Evolutionary conservation across 2,113 vertebrate species (phyloP), one percentile per base, ranked within the genome.

Genomic region (Equus quagga): DNA sequence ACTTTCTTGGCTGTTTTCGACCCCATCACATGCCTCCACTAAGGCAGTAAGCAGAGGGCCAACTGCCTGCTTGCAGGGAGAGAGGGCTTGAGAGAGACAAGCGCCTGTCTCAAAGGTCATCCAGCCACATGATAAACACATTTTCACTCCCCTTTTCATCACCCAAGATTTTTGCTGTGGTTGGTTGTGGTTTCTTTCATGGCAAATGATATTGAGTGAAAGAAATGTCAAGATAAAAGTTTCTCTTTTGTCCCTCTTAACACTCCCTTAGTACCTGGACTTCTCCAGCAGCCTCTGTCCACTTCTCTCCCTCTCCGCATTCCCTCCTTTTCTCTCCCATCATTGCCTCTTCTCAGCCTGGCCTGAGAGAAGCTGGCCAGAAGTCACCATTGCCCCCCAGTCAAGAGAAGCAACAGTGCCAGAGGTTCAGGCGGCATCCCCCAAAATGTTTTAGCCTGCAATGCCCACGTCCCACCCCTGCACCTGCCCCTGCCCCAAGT

Each of bases 51-150:
- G 41, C 69, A n/a, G 60, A 82, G 5, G 26, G 28, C 69, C 90
- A 67, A 6, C 62, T 21, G n/a, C 21, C 46, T 36, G 65, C 65
- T 33, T 17, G 11, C 19, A 0, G 0, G 6, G 24, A 44, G 28
- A 94, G 3, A 67, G 33, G 81, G 33, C 31, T 3, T 8, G 65
- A 81, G 58, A 64, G 56, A 67, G 73, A 41, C 15, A 44, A 23
- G 11, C 1, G 46, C 7, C 0, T 14, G 3, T 36, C 51, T 36
- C 76, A 5, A 51, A 24, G 19, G 41, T 46, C 51, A 56, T 3
- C 54, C n/a, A 19, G 49, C 56, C 85, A 75, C 8, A 21, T 31
- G 65, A 73, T n/a, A 41, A 65, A 79, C 46, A 73, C 4, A 0
- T 18, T 21, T n/a, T 24, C 23, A 56, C 64, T 62, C 76, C 80